Evolutionary conservation across 2,888 invertebrate genomes (phyloP), one percentile per base, ranked within the genome.

Genomic region (Hypercompe scribonia): DNA sequence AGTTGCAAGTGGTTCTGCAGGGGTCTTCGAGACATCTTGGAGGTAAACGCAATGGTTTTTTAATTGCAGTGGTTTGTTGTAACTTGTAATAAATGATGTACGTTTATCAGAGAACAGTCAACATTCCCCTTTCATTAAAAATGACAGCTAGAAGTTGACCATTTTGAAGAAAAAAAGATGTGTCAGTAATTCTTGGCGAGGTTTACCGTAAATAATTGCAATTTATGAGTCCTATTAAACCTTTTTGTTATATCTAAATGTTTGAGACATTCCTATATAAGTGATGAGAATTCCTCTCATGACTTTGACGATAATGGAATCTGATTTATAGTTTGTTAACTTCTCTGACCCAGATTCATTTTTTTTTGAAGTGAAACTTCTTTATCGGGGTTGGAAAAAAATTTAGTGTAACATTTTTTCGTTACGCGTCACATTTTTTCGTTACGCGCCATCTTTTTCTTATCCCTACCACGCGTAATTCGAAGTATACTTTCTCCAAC

Each of bases 1-100:
- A 91, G 91, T 88, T 87, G 80, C 80, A 76, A 79, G 83, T 78
- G 80, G 85, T 84, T 46, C 68, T 65, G 82, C 85, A 83, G 84
- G 86, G 85, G 87, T 88, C 81, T 68, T 70, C 74, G 76, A 84
- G 80, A 83, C 75, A 80, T 77, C 83, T 83, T 54, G 73, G 75
- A 78, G 75, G 77, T 77, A 80, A 79, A 70, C 79, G 78, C 78
- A 80, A 81, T 74, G 72, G n/a, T 61, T 75, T 61, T 74, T 75
- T 73, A 73, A 75, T 72, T 70, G 74, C 68, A 70, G 74, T 72
- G 75, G 78, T 75, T 78, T 73, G 46, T 75, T 71, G 71, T 73
- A 46, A 58, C 68, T 39, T 54, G 61, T 61, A 54, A 54, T 54
- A 72, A 74, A 77, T 70, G 68, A 68, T 66, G 72, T 72, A 58